Conservation (phyloP, 2,888 invertebrate species). For the Drosophila affinis region DNA sequence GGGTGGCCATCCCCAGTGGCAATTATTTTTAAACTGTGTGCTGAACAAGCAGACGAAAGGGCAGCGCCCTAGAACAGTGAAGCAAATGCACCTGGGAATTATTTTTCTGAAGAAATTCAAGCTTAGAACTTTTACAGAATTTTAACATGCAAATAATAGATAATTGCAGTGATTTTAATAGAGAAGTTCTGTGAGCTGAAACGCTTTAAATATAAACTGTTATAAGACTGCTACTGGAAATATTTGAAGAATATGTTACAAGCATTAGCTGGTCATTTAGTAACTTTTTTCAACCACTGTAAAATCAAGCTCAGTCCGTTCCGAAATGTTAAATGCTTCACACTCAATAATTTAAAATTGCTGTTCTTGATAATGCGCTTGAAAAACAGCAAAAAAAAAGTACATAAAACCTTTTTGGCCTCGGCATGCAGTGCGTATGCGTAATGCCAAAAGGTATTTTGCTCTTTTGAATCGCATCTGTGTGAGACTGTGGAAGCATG, state of each 20-base stretch:
- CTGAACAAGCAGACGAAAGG: constrained; percentile 21
- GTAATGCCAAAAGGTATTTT: constrained; percentile 59
- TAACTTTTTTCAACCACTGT: constrained; percentile 46
- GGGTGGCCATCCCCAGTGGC: constrained; percentile 49
- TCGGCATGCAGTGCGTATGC: constrained; percentile 68
- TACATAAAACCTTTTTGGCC: constrained; percentile 22
- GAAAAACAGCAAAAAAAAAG: constrained; percentile 14
- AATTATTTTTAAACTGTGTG: constrained; percentile 76
- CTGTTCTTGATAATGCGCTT: constrained; percentile 38
- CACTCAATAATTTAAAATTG: constrained; percentile 71
- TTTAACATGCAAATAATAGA: background rate
- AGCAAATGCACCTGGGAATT: background rate
- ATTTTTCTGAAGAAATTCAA: background rate
- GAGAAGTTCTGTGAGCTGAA: no score
- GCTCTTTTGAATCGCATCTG: constrained; percentile 7
- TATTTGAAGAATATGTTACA: no score
- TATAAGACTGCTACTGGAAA: no score
- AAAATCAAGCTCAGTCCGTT: background rate
- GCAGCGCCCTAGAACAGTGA: constrained; percentile 18
- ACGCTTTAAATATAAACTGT: no score
- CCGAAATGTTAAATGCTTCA: constrained; percentile 63
- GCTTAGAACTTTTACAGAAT: background rate
- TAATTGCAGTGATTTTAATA: no score
- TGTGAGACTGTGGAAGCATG: background rate
- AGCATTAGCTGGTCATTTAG: background rate